Conservation (phyloP, 1,140 invertebrate species). For the Drosophila auraria region DNA sequence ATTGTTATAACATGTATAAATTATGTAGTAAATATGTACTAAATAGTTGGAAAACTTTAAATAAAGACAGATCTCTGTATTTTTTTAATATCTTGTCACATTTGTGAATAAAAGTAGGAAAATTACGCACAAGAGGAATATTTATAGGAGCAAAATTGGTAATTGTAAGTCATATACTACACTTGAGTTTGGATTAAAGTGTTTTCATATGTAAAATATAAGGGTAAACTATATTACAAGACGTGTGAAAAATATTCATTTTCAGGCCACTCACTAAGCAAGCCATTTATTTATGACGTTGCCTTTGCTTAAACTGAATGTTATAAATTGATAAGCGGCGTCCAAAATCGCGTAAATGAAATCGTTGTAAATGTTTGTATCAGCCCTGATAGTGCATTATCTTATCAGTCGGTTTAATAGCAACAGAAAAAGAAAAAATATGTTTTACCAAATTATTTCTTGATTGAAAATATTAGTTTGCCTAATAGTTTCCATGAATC, state of each 20-base stretch:
- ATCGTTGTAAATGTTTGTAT: conserved; percentile 18
- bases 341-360: neutral
- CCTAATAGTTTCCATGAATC: neutral
- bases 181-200: too few species aligned
- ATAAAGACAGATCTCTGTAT: conserved; percentile 1
- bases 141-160: too few species aligned
- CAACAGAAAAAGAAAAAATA: neutral
- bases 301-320: neutral
- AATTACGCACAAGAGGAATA: too few species aligned
- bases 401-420: conserved; percentile 8
- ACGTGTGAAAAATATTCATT: neutral
- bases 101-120: neutral
- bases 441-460: neutral
- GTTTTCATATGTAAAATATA: too few species aligned
- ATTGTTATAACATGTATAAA: neutral
- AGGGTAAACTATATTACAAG: too few species aligned
- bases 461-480: neutral
- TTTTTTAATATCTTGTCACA: neutral
- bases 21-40: neutral
- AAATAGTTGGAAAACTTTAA: neutral
- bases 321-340: neutral
- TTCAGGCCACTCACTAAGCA: too few species aligned
- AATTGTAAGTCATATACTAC: too few species aligned
- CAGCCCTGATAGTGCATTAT: conserved; percentile 11
- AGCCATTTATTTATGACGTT: neutral